phyloP scores from a whole-genome alignment of 2,797 vertebrate genomes.

The Lacerta viridis region DNA sequence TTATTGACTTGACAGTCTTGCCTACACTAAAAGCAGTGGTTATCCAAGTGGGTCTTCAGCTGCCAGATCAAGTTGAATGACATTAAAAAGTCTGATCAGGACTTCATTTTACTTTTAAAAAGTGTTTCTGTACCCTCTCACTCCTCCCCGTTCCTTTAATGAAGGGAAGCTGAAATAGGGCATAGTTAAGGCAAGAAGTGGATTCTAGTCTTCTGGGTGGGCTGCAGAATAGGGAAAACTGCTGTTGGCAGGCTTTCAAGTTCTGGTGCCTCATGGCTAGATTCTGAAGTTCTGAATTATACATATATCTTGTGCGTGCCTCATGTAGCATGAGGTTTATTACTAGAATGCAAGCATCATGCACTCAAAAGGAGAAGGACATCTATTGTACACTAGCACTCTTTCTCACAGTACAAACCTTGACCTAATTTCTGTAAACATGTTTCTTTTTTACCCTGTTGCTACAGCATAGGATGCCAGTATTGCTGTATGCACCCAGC shows the following conservation, averaged over 20 bases:
- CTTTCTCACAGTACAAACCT: background rate
- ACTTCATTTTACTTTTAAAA: conserved; percentile 22
- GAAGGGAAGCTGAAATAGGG: conserved; percentile 18
- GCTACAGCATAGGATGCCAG: background rate
- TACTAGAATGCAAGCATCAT: conserved; percentile 24
- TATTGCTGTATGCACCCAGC: background rate
- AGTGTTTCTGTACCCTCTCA: background rate
- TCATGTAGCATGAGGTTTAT: conserved; percentile 30
- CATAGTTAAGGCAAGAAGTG: background rate
- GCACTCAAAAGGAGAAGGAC: background rate
- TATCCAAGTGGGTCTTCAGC: conserved; percentile 58
- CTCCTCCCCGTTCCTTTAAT: conserved; percentile 24
- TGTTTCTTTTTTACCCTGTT: background rate
- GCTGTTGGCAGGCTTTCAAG: conserved; percentile 15
- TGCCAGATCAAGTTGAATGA: conserved; percentile 44
- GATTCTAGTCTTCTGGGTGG: conserved; percentile 26
- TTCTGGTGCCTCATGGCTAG: background rate
- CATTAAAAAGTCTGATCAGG: conserved; percentile 50
- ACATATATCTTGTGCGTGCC: conserved; percentile 26
- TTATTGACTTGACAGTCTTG: conserved; percentile 63
- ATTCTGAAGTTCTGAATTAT: background rate
- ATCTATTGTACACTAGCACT: background rate
- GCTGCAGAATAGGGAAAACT: conserved; percentile 32
- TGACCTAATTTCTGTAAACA: conserved; percentile 37
- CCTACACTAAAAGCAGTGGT: conserved; percentile 54